Conservation (phyloP, 2,113 vertebrate genomes). For the Odobenus rosmarus region DNA sequence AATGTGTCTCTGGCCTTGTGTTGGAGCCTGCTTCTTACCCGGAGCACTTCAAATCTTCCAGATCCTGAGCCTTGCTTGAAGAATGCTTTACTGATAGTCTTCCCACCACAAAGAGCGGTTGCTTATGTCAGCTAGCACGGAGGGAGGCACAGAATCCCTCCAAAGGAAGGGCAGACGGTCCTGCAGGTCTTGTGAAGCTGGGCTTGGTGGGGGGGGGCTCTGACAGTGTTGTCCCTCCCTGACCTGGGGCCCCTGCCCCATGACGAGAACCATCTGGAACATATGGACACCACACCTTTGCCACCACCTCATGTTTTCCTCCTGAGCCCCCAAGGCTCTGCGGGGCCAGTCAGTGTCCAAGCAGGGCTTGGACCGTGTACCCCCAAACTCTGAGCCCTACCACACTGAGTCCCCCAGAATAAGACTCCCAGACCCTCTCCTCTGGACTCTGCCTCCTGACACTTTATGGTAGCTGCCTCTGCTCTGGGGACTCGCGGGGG, state of each 20-base stretch:
- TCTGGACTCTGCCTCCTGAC: not conserved
- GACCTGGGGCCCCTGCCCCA: not conserved
- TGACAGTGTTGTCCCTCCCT: not conserved
- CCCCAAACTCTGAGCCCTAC: not conserved
- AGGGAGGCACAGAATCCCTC: not conserved
- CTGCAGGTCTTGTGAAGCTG: not conserved
- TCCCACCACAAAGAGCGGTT: not conserved
- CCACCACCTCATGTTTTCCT: not conserved
- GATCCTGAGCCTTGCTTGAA: not conserved
- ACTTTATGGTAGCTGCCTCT: not conserved
- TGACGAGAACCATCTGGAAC: fast-evolving
- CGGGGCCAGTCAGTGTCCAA: not conserved
- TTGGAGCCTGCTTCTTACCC: not conserved
- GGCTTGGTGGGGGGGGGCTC: not conserved
- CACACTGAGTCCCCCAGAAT: not conserved
- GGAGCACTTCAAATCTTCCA: not conserved
- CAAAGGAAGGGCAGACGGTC: not conserved
- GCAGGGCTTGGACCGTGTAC: fast-evolving
- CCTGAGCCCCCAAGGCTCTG: not conserved
- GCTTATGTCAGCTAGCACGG: fast-evolving
- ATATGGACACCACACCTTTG: not conserved
- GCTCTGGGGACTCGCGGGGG: not conserved
- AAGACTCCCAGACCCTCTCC: not conserved
- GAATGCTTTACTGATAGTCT: not conserved
- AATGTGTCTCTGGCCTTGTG: fast-evolving